phyloP scores from a whole-genome alignment of 1,140 invertebrate genomes.

The Atta texana region DNA sequence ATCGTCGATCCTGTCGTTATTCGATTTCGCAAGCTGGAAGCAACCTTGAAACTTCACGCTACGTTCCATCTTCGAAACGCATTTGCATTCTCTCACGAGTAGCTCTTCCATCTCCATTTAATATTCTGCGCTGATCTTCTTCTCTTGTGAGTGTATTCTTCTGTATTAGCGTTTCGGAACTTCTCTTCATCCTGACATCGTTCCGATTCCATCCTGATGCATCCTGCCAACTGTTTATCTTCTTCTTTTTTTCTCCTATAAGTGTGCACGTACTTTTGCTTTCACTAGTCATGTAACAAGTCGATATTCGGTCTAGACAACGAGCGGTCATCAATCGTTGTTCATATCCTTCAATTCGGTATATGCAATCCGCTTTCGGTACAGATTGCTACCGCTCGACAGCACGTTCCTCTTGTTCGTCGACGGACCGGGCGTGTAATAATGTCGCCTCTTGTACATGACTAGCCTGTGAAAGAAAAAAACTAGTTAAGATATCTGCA shows the following conservation, averaged over 20 bases:
- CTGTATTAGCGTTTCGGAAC: neutral
- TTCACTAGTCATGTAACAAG: constrained; percentile 56
- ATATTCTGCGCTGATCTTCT: neutral
- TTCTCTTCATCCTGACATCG: neutral
- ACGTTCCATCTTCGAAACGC: neutral
- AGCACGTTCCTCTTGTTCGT: constrained; percentile 75
- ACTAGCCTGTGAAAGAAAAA: constrained; percentile 79
- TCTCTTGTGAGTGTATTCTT: neutral
- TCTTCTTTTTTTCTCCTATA: neutral
- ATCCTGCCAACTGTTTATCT: neutral
- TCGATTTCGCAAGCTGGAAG: neutral
- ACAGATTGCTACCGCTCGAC: constrained; percentile 72
- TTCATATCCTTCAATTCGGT: constrained; percentile 85
- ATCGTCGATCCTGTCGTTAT: neutral
- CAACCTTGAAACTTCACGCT: constrained; percentile 1
- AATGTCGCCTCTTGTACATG: constrained; percentile 83
- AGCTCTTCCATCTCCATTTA: neutral
- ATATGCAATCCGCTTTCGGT: constrained; percentile 83
- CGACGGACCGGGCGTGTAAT: constrained; percentile 79
- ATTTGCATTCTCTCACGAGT: neutral
- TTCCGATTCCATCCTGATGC: neutral
- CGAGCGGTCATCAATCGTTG: constrained; percentile 82
- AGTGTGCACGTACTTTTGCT: neutral
- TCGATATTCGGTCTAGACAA: constrained; percentile 63
- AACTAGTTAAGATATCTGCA: neutral